Conservation (phyloP, 2,888 invertebrate genomes). For the Eupithecia insigniata region DNA sequence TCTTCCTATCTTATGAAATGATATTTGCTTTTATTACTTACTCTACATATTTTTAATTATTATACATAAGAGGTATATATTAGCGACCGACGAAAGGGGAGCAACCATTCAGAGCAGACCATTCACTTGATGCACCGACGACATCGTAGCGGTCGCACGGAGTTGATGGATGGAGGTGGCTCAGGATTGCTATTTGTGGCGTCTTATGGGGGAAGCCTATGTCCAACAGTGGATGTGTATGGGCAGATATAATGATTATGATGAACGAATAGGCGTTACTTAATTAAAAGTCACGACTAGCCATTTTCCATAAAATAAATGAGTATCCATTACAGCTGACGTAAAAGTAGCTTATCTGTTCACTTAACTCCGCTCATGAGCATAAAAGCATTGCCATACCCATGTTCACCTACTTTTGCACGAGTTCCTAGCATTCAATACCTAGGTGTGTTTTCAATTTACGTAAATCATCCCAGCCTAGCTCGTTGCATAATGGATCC, state of each 20-base stretch:
- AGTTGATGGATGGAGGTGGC: too few relatives aligned
- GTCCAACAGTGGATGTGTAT: too few relatives aligned
- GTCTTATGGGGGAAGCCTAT: too few relatives aligned
- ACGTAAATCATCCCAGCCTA: conserved; percentile 32
- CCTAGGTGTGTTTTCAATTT: conserved; percentile 22
- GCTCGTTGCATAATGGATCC: conserved; percentile 29
- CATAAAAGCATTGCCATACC: not conserved
- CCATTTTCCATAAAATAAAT: not conserved
- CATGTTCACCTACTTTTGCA: conserved; percentile 16
- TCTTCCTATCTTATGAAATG: not conserved
- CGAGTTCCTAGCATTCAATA: conserved; percentile 11
- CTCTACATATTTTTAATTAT: too few relatives aligned
- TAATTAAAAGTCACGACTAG: not conserved
- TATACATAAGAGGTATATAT: too few relatives aligned
- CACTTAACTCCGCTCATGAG: not conserved
- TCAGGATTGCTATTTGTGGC: too few relatives aligned
- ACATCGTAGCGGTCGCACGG: too few relatives aligned
- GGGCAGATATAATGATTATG: too few relatives aligned
- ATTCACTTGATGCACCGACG: too few relatives aligned
- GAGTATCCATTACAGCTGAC: not conserved
- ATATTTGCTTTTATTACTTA: not conserved
- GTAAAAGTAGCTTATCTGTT: not conserved
- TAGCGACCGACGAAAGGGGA: too few relatives aligned
- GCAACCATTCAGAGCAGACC: too few relatives aligned
- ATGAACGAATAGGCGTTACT: not conserved